Conservation (phyloP, 2,888 invertebrate species). For the Agriopis marginaria region DNA sequence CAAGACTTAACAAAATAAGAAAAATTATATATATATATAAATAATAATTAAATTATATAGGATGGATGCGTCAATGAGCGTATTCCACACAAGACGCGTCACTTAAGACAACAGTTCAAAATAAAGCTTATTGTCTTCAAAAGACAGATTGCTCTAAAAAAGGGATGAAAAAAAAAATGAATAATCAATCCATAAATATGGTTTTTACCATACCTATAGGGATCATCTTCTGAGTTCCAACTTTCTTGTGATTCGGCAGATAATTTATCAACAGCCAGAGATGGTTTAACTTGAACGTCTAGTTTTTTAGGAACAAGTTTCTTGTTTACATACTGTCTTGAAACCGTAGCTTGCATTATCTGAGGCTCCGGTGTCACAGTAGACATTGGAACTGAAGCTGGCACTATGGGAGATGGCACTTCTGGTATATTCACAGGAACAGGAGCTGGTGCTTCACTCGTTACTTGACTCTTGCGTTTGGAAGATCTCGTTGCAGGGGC, state of each 20-base stretch:
- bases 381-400: constrained; percentile 56
- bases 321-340: constrained; percentile 77
- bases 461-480: constrained; percentile 86
- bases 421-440: constrained; percentile 43
- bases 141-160: too few relatives aligned
- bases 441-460: constrained; percentile 45
- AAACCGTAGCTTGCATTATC: constrained; percentile 53
- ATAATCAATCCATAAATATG: not conserved
- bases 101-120: too few relatives aligned
- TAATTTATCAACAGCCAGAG: constrained; percentile 66
- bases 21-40: too few relatives aligned
- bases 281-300: constrained; percentile 52
- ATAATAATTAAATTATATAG: too few relatives aligned
- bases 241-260: constrained; percentile 88
- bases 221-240: constrained; percentile 96
- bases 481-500: constrained; percentile 93
- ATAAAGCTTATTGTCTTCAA: too few relatives aligned
- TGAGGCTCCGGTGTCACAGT: constrained; percentile 66
- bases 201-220: constrained; percentile 85
- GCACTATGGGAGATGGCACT: constrained; percentile 44
- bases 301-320: constrained; percentile 68
- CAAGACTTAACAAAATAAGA: too few relatives aligned
- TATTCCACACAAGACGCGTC: too few relatives aligned
- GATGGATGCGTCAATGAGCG: too few relatives aligned
- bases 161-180: too few relatives aligned